Base-by-base conservation (phyloP, 1,140 invertebrate genomes). In the Tribolium castaneum region DNA sequence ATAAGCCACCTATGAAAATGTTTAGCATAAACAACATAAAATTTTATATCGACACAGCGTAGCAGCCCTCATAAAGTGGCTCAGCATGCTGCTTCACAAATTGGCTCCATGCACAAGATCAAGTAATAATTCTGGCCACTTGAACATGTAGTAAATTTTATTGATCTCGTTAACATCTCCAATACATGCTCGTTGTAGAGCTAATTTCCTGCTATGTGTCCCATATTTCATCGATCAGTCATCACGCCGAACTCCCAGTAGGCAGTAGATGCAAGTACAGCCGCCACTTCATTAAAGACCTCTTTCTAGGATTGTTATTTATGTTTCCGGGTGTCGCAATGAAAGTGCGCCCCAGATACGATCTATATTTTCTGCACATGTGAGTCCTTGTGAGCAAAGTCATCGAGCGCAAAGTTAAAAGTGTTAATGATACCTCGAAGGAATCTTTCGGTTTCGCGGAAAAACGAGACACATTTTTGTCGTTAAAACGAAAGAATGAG, bases 11-110 rank as follows among this genome's bases (percentile, higher is more conserved):
- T 39, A 73, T 73, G 71, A 51, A 51, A 73, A 73, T 52, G 71
- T 66, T 73, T 52, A 73, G 51, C 71, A 51, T 73, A 73, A 73
- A 73, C 71, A 73, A 54, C 71, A 56, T 73, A 73, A 73, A 73
- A 56, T 73, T 73, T 73, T 73, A 73, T 73, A 73, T 73, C 71
- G 71, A 51, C 39, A 73, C 49, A 51, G 52, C 12, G 50, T 22
- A 51, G n/a, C 76, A 66, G 59, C 59, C 59, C 59, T 66, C 59
- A 35, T 66, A 66, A 66, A 66, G 6, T 22, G 30, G 54, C 59
- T 66, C 59, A 66, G 59, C 59, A 34, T 66, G 59, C 30, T 14
- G 59, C 59, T 35, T 35, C 59, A 66, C 59, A 66, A 66, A 66
- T 66, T 66, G 59, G 59, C 13, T 66, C 12, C 59, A 66, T 66